phyloP scores from a whole-genome alignment of 1,140 invertebrate genomes.

The Drosophila oshimai region DNA sequence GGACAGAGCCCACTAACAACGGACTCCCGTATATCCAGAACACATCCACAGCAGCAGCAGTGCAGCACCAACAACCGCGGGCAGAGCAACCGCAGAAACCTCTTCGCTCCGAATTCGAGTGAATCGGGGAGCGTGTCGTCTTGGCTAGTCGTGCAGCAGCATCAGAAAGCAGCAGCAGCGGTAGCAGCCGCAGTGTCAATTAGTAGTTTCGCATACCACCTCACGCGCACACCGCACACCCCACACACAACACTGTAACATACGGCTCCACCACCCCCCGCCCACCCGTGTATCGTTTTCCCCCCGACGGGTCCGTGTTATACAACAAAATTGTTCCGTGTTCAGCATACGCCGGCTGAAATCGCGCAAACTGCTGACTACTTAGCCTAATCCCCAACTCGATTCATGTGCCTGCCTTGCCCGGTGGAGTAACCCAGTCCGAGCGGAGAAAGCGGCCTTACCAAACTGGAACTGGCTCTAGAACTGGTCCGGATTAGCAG shows the following conservation, averaged over 20 bases:
- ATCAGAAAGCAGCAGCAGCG: slow-evolving; percentile 39
- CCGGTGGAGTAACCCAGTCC: not conserved
- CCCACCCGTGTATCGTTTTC: slow-evolving; percentile 3
- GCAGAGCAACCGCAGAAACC: slow-evolving; percentile 33
- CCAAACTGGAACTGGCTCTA: slow-evolving; percentile 3
- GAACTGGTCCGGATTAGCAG: slow-evolving; percentile 9
- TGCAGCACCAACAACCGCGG: slow-evolving; percentile 23
- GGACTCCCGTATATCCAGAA: slow-evolving; percentile 37
- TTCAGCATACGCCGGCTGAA: slow-evolving; percentile 50
- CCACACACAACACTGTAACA: slow-evolving; percentile 2
- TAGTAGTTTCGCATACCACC: slow-evolving; percentile 60
- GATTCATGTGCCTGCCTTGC: not conserved
- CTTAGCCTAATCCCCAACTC: not conserved
- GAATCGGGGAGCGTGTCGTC: slow-evolving; percentile 46
- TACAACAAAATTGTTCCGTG: slow-evolving; percentile 72
- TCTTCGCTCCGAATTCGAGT: slow-evolving; percentile 28
- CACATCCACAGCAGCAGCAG: slow-evolving; percentile 30
- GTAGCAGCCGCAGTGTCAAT: slow-evolving; percentile 52
- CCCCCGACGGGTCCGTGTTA: slow-evolving; percentile 45
- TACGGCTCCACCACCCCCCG: slow-evolving; percentile 6
- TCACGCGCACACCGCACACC: slow-evolving; percentile 17
- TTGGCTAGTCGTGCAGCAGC: slow-evolving; percentile 62
- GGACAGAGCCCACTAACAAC: not conserved
- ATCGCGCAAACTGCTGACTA: not conserved
- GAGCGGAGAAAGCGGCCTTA: slow-evolving; percentile 16